These are phyloP conservation scores for Operophtera brumata DNA, from an alignment of 2,888 invertebrate species.

Conservation along the genomic window DNA sequence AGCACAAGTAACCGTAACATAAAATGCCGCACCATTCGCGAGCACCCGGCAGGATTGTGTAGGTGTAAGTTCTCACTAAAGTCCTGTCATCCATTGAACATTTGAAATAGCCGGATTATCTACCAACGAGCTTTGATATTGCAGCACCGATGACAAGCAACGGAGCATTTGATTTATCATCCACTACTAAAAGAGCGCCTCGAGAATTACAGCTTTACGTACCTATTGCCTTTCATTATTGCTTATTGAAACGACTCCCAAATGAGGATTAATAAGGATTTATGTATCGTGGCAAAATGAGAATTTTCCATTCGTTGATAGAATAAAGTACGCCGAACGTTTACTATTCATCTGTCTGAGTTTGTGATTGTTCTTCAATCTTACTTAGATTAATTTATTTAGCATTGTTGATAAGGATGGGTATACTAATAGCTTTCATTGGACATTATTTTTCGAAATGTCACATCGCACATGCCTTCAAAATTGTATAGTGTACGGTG, in stretches of 20 bases:
- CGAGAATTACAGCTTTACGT: conserved; percentile 54
- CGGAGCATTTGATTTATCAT: conserved; percentile 69
- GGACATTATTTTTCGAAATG: conserved; percentile 7
- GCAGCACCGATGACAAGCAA: conserved; percentile 64
- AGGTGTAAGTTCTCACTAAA: conserved; percentile 45
- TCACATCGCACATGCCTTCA: conserved; percentile 3
- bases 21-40: conserved; percentile 45
- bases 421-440: conserved; percentile 10
- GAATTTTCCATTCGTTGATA: conserved; percentile 47
- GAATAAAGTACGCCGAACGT: conserved; percentile 51
- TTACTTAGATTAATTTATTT: conserved; percentile 37
- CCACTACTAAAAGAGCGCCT: conserved; percentile 51
- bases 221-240: conserved; percentile 59
- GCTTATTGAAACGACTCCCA: conserved; percentile 64
- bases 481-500: too few relatives aligned
- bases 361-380: conserved; percentile 54
- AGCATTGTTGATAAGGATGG: conserved; percentile 24
- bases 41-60: conserved; percentile 49
- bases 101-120: conserved; percentile 60
- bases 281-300: conserved; percentile 53
- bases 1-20: conserved; percentile 64
- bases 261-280: conserved; percentile 72
- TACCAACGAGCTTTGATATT: conserved; percentile 56
- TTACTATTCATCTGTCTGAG: conserved; percentile 58
- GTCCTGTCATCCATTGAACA: conserved; percentile 44